Evolutionary conservation across 2,113 vertebrate species (phyloP).

Genomic region (Eclectus roratus): DNA sequence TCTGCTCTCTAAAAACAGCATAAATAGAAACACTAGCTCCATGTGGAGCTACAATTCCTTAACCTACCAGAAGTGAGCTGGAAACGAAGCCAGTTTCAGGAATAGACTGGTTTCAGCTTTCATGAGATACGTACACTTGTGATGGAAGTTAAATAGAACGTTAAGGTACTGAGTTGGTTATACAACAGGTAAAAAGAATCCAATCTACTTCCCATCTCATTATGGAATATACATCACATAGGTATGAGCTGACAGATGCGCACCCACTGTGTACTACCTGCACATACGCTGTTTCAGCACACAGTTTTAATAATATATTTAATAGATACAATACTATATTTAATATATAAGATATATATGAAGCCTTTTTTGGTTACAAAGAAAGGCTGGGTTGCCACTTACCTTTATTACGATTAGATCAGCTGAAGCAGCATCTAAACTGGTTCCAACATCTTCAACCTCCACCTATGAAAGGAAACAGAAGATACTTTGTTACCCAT

Average conservation of each 20-base stretch:
- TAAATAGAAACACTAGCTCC: background rate
- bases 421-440: constrained; percentile 57
- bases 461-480: constrained; percentile 59
- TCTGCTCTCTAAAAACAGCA: background rate
- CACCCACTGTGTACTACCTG: background rate
- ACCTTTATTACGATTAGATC: constrained; percentile 68
- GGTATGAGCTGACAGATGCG: background rate
- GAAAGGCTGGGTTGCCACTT: background rate
- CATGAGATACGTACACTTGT: fast-evolving
- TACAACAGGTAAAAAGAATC: background rate
- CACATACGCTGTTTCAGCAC: background rate
- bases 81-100: background rate
- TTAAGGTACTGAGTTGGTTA: background rate
- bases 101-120: background rate
- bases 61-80: background rate
- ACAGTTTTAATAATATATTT: background rate
- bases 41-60: background rate
- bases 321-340: background rate
- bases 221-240: fast-evolving
- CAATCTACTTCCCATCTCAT: background rate
- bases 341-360: background rate
- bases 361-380: background rate
- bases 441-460: constrained; percentile 57
- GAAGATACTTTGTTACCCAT: background rate
- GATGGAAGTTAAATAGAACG: background rate